Evolutionary conservation across 1,140 invertebrate species (phyloP).

Genomic region (Nomia melanderi): DNA sequence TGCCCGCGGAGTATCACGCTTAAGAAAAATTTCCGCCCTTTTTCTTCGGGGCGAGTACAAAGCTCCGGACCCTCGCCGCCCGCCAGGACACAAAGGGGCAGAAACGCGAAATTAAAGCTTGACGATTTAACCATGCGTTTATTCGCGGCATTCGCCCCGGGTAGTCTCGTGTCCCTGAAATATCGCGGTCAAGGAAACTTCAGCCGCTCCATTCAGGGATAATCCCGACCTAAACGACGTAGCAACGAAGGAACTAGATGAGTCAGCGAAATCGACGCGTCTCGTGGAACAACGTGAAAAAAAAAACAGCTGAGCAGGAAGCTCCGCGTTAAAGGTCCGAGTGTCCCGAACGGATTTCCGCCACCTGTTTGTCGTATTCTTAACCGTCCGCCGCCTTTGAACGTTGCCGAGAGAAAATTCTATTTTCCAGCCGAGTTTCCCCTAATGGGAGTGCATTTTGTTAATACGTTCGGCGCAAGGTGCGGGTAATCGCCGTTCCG

Average conservation of each 20-base stretch:
- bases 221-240: too few species aligned
- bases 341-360: too few species aligned
- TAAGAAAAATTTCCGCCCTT: conserved; percentile 44
- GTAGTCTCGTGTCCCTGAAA: conserved; percentile 7
- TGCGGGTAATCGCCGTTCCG: neutral
- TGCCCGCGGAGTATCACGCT: conserved; percentile 35
- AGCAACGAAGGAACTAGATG: too few species aligned
- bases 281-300: neutral
- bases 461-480: neutral
- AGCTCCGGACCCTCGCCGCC: neutral
- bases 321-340: too few species aligned
- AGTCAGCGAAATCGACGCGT: neutral
- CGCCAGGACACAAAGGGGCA: conserved; percentile 20
- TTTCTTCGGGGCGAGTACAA: conserved; percentile 31
- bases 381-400: neutral
- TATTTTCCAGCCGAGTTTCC: neutral
- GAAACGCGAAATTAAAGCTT: conserved; percentile 44
- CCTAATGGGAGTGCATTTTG: neutral
- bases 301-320: too few species aligned
- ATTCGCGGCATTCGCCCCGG: conserved; percentile 17
- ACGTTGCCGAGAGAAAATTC: neutral
- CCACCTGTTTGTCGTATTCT: neutral
- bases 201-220: neutral
- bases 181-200: conserved; percentile 19
- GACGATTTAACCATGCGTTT: conserved; percentile 45